Base-by-base conservation (phyloP, 2,797 vertebrate genomes). In the Oophaga sylvatica region DNA sequence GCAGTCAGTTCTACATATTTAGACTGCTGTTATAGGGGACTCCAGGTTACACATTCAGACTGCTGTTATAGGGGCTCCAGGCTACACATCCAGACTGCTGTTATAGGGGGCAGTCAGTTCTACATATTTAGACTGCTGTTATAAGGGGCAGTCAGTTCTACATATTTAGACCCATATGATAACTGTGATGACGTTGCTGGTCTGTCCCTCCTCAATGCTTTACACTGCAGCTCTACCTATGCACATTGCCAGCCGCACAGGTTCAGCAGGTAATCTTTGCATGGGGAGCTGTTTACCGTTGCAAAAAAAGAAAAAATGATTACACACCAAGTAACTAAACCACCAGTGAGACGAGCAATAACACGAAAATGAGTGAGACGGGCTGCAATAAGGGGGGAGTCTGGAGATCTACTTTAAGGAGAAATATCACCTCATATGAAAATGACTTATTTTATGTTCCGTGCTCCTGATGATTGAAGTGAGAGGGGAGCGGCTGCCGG, bases 371-470 rank as follows among this genome's bases (percentile, higher is more conserved):
- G 71, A 53, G 45, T 41, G 71, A 8, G 45, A 22, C 22, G 20
- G 22, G 20, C 20, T 12, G 71, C 20, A 53, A 53, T 48, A 22
- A 15, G 19, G 41, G 35, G 41, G 71, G 71, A 45, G 71, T 19
- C 35, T 45, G 71, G 35, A 75, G 71, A 75, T 53, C 45, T 75
- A 22, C 71, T 75, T 75, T 75, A 75, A 75, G 71, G 45, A 75
- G 71, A 75, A 75, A 75, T 75, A 75, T 75, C 71, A 75, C 71
- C 71, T 75, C 20, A 3, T 48, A 48, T 5, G 71, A 22, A 75
- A 53, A 53, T 75, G 71, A 75, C 41, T 48, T 48, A 75, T 75
- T 75, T 75, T 53, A 75, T 75, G 71, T n/a, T 48, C 10, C 1
- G 71, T 13, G 31, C 41, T 11, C 35, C 19, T 45, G 71, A 75